A percentile compares a stretch with the other conserved stretches of the same genome.
These are phyloP conservation scores for Pangasius macronema DNA, from an alignment of 2,797 vertebrate genomes.

Conservation along the genomic window DNA sequence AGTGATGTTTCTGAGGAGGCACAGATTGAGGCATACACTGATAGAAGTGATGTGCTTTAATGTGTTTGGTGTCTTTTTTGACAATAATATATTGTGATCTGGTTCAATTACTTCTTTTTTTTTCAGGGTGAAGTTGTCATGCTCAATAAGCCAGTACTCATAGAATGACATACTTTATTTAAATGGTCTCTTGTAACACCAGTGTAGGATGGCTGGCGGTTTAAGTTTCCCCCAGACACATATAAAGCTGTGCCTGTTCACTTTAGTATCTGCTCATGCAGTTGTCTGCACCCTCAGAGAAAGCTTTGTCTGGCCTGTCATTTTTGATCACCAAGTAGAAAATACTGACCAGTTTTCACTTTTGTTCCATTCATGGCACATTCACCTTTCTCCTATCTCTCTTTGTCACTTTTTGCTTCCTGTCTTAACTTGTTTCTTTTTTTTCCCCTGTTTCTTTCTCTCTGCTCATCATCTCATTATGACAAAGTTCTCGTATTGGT, in stretches of 20 bases:
- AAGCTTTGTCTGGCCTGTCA: conserved; percentile 4
- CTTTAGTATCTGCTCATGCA: conserved; percentile 38
- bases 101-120: conserved; percentile 17
- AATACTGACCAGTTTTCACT: conserved; percentile 38
- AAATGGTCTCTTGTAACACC: conserved; percentile 36
- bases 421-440: not conserved
- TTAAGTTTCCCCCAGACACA: conserved; percentile 38
- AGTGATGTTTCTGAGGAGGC: not conserved
- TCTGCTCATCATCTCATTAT: not conserved
- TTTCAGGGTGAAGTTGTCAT: conserved; percentile 8
- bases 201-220: conserved; percentile 12
- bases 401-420: not conserved
- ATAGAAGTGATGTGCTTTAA: not conserved
- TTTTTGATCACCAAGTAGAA: conserved; percentile 37
- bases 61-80: not conserved
- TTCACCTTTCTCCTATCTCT: conserved; percentile 19
- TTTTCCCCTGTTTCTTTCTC: conserved; percentile 3
- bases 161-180: conserved; percentile 34
- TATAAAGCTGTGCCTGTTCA: conserved; percentile 36
- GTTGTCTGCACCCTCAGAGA: conserved; percentile 32
- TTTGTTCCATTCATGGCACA: conserved; percentile 5
- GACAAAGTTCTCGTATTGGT: not conserved
- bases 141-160: conserved; percentile 30
- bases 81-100: conserved; percentile 30
- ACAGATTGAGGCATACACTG: conserved; percentile 19